Evolutionary conservation across 2,113 vertebrate species (phyloP).

Genomic region (Antechinus stuartii): DNA sequence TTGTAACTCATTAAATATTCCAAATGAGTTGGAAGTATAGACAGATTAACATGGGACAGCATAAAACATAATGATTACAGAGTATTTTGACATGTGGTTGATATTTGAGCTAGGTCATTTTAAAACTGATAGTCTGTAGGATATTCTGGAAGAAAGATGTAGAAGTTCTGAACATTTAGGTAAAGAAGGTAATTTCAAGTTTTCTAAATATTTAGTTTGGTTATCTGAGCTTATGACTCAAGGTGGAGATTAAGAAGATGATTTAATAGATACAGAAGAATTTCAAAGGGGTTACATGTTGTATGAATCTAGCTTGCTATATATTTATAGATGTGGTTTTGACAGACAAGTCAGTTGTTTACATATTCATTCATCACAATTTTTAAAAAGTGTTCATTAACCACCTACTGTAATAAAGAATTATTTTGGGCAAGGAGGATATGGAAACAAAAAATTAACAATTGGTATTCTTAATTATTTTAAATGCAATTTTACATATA

Average conservation of each 20-base stretch:
- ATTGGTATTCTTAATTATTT: not conserved
- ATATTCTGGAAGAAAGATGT: not conserved
- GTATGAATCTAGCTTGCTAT: not conserved
- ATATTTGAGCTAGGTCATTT: not conserved
- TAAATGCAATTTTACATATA: not conserved
- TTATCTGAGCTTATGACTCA: not conserved
- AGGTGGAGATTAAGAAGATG: not conserved
- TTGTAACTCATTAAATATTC: not conserved
- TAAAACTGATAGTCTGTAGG: not conserved
- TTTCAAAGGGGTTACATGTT: not conserved
- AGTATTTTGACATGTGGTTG: not conserved
- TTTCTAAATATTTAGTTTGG: not conserved
- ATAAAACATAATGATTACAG: not conserved
- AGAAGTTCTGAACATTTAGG: not conserved
- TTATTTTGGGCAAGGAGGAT: too few species aligned
- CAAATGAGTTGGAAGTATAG: not conserved
- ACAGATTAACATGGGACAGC: not conserved
- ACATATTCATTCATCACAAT: not conserved
- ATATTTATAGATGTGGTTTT: not conserved
- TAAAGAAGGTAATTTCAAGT: not conserved
- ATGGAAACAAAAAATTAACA: not conserved
- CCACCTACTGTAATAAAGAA: not conserved
- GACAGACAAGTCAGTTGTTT: not conserved
- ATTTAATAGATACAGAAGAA: not conserved
- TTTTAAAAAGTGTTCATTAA: not conserved